These are phyloP conservation scores for Xylocopa sonorina DNA, from an alignment of 1,140 invertebrate species.

Conservation along the genomic window DNA sequence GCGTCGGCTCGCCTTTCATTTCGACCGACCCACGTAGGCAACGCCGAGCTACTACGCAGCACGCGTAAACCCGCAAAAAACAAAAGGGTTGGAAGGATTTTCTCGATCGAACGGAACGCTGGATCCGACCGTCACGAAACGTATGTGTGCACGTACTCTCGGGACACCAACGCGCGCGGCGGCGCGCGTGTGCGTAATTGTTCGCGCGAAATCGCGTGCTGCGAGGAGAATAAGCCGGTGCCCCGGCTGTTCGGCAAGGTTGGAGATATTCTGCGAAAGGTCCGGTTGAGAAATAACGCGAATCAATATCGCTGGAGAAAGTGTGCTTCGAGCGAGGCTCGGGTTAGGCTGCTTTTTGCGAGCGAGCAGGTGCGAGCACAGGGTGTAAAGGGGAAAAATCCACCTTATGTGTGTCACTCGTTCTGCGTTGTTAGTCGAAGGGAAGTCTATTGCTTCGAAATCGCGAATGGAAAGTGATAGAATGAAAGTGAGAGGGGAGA, in stretches of 20 bases:
- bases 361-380: too few species aligned
- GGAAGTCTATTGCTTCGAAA: too few species aligned
- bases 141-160: not conserved
- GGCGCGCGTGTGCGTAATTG: constrained; percentile 5
- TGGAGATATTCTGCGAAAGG: constrained; percentile 7
- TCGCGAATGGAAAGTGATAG: not conserved
- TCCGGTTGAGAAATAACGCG: not conserved
- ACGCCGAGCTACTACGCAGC: constrained; percentile 26
- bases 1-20: constrained; percentile 59
- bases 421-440: too few species aligned
- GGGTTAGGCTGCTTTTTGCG: not conserved
- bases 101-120: constrained; percentile 34
- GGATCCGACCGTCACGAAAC: constrained; percentile 3
- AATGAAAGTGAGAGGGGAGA: not conserved
- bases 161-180: not conserved
- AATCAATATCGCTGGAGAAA: not conserved
- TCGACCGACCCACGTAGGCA: constrained; percentile 58
- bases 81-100: constrained; percentile 30
- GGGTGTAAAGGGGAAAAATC: too few species aligned
- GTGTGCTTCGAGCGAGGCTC: not conserved
- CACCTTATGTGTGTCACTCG: too few species aligned
- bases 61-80: constrained; percentile 23
- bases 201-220: constrained; percentile 54
- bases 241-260: not conserved
- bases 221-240: not conserved